These are phyloP conservation scores for Muntiacus reevesi DNA, from an alignment of 2,113 vertebrate genomes.

Conservation along the genomic window DNA sequence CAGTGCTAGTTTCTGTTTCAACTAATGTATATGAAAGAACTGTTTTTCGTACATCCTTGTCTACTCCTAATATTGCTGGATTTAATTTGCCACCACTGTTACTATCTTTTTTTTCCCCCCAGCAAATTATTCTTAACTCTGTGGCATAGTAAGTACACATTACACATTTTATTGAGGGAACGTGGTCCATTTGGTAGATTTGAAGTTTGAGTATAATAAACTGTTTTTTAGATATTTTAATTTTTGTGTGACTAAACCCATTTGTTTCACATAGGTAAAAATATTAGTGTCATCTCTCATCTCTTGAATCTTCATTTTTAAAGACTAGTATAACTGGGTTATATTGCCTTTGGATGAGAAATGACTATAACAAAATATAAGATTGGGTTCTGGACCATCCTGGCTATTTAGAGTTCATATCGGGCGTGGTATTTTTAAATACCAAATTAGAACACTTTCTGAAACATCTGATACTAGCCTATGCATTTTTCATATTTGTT, in stretches of 20 bases:
- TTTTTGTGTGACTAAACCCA: neutral
- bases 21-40: neutral
- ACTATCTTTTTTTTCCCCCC: neutral
- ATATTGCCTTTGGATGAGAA: neutral
- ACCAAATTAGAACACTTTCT: neutral
- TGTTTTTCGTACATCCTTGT: neutral
- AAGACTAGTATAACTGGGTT: neutral
- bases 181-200: neutral
- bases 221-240: neutral
- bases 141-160: neutral
- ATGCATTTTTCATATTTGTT: conserved; percentile 15
- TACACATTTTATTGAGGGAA: neutral
- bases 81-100: neutral
- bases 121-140: neutral
- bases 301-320: neutral
- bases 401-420: neutral
- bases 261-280: neutral
- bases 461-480: neutral
- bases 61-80: neutral
- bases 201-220: neutral
- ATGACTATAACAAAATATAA: neutral
- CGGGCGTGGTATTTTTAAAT: neutral
- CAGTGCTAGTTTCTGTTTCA: neutral
- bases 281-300: neutral
- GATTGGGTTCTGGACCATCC: neutral